A percentile compares a stretch with the other conserved stretches of the same genome.
Evolutionary conservation across 2,888 invertebrate genomes (phyloP).

Genomic region (Phortica magna): DNA sequence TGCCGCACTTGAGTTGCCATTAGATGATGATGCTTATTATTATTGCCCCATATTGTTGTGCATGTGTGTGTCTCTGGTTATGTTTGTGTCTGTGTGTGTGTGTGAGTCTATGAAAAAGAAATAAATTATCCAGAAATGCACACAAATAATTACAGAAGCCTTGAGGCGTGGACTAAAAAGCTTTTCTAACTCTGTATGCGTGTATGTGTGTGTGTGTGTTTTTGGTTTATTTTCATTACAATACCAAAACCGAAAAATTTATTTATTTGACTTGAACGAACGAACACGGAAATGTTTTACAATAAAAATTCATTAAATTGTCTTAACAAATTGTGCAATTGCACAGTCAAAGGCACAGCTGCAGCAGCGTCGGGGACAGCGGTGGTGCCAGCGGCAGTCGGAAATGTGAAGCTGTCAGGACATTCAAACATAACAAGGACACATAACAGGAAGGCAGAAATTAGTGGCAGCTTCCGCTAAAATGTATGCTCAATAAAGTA

Average conservation of each 20-base stretch:
- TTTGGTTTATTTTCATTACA: background rate
- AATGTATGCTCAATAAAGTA: constrained; percentile 21
- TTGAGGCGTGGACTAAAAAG: constrained; percentile 3
- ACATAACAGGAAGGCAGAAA: constrained; percentile 15
- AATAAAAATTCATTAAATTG: constrained; percentile 55
- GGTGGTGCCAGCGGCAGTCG: constrained; percentile 45
- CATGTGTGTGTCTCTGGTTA: background rate
- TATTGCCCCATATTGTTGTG: background rate
- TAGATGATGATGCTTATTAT: constrained; percentile 21
- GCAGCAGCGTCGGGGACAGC: constrained; percentile 37
- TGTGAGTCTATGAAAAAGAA: background rate
- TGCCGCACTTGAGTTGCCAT: constrained; percentile 12
- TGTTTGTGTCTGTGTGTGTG: background rate
- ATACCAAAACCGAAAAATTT: constrained; percentile 14
- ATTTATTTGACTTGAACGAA: constrained; percentile 51
- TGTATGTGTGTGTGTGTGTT: background rate
- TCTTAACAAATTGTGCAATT: background rate
- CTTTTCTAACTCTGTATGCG: background rate
- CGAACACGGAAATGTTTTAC: constrained; percentile 53
- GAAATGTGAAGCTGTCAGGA: constrained; percentile 27
- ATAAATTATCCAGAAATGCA: constrained; percentile 2
- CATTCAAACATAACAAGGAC: constrained; percentile 25
- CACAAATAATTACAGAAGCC: constrained; percentile 13
- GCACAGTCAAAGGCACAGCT: constrained; percentile 1
- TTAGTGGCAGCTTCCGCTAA: constrained; percentile 13